Conservation (phyloP, 2,113 vertebrate species). For the Nyctereutes procyonoides region DNA sequence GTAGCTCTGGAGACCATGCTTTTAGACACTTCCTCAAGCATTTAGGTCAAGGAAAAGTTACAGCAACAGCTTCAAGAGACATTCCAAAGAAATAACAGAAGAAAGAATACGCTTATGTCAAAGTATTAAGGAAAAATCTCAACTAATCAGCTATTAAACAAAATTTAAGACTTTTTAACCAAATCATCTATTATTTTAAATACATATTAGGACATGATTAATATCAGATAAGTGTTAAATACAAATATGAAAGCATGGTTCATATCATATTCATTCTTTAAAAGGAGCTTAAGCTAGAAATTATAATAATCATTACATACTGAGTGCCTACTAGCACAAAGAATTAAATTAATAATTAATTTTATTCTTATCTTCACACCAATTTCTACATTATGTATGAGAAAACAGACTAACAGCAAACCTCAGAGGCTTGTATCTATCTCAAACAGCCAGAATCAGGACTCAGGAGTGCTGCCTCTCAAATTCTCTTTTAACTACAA, state of each 20-base stretch:
- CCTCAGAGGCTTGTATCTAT: not conserved
- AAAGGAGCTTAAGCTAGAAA: not conserved
- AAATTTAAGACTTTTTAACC: not conserved
- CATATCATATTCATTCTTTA: not conserved
- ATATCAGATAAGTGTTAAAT: not conserved
- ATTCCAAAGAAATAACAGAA: not conserved
- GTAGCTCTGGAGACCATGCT: not conserved
- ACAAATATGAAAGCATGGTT: not conserved
- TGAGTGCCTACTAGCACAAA: not conserved
- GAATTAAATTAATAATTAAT: not conserved
- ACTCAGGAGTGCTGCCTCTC: not conserved
- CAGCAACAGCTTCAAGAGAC: not conserved
- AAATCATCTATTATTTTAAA: conserved; percentile 18
- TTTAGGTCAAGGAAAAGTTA: not conserved
- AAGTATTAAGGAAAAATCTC: not conserved
- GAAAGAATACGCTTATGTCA: not conserved
- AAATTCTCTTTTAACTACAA: not conserved
- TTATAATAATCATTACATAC: not conserved
- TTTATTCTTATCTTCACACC: not conserved
- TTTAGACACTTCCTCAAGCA: not conserved
- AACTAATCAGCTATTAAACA: not conserved
- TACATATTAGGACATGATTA: not conserved
- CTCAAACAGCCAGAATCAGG: not conserved
- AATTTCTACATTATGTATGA: not conserved
- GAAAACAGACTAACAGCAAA: not conserved